Base-by-base conservation (phyloP, 2,113 vertebrate species). In the Prinia subflava region DNA sequence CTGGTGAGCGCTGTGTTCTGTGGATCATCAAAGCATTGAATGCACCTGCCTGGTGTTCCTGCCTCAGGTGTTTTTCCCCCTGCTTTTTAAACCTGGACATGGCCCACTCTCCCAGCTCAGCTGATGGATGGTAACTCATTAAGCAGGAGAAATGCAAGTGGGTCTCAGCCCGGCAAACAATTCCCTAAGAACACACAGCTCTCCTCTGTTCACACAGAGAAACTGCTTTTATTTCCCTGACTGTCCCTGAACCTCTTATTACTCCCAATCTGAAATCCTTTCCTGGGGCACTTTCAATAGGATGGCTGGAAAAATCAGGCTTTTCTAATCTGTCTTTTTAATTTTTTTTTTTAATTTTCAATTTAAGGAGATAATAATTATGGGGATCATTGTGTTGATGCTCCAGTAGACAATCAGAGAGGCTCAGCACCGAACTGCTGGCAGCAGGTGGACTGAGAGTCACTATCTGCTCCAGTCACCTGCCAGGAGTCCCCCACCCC, bases 291-390 rank as follows among this genome's bases (percentile, higher is more conserved):
- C 42, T 71, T 93, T 75, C 65, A 81, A 79, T 30, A 53, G 56
- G n/a, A 73, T 37, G 75, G 87, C 42, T 28, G 71, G 92, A 25
- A 95, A 97, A 96, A 97, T 77, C 91, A 82, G 79, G 55, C 27
- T 42, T 79, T 79, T 92, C 87, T 52, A 31, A 60, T 69, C 19
- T 46, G 14, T n/a, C 9, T 8, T 88, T 94, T 86, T 95, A 39
- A 39, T 77, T 64, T 30, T 37, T n/a, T 57, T 44, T 60, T 14
- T 9, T 39, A 39, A 39, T 39, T 9, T 13, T 3, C 35, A 89
- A 62, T 97, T 97, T 96, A 93, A 95, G 88, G 94, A 94, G 92
- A 95, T 89, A 83, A 96, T 97, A 95, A 96, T 97, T 97, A 95
- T 93, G 95, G 96, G 96, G 94, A 98, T 97, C 94, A 97, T 97